These are phyloP conservation scores for Brachypodius melanocephalos DNA, from an alignment of 2,113 vertebrate genomes.

Conservation along the genomic window DNA sequence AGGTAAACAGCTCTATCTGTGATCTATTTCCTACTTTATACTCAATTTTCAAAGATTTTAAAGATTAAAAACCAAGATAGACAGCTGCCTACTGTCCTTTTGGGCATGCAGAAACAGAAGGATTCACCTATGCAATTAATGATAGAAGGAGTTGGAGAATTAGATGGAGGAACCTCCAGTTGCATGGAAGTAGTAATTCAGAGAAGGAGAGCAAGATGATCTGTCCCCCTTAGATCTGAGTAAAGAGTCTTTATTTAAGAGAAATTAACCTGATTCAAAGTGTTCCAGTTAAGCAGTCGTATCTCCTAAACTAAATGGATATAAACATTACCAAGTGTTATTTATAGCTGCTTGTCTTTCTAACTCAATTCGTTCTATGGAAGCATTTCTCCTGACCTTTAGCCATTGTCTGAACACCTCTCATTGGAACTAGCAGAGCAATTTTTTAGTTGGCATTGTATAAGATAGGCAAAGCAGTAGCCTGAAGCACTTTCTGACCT, in stretches of 20 bases:
- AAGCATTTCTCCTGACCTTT: constrained; percentile 5
- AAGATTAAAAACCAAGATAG: neutral
- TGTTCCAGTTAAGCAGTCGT: neutral
- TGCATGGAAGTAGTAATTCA: neutral
- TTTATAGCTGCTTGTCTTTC: neutral
- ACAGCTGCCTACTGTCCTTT: neutral
- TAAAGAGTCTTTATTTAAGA: neutral
- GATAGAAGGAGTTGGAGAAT: neutral
- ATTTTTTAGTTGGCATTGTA: neutral
- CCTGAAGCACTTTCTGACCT: constrained; percentile 38
- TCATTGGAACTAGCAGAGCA: neutral
- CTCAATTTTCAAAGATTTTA: neutral
- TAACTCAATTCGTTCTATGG: neutral
- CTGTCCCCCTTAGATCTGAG: neutral
- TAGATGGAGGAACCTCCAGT: neutral
- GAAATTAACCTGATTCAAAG: neutral
- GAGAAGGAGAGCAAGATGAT: neutral
- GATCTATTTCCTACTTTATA: neutral
- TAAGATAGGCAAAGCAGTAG: neutral
- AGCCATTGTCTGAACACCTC: neutral
- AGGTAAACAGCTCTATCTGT: neutral
- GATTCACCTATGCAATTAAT: fast-evolving
- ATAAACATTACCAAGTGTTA: neutral
- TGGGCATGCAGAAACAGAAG: neutral
- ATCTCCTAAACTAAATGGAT: neutral